These are phyloP conservation scores for Vultur gryphus DNA, from an alignment of 2,797 vertebrate genomes.

Conservation along the genomic window DNA sequence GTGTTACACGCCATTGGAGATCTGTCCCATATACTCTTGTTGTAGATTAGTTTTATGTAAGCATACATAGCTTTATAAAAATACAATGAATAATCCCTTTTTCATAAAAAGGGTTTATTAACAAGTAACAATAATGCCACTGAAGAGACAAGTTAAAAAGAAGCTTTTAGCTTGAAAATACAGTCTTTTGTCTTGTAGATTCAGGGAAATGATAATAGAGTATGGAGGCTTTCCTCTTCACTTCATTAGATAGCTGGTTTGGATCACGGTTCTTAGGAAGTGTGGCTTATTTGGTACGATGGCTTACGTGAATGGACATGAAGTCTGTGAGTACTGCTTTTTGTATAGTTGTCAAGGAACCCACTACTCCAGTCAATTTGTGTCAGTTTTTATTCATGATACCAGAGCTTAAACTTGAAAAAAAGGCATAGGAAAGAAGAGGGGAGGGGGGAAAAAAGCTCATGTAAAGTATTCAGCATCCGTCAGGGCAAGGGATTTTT, in stretches of 20 bases:
- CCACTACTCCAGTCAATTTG: background rate
- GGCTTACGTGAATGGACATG: background rate
- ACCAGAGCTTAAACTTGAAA: background rate
- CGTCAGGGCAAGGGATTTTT: background rate
- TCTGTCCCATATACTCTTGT: background rate
- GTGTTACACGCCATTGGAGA: background rate
- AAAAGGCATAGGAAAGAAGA: background rate
- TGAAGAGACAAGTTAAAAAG: background rate
- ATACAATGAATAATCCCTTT: background rate
- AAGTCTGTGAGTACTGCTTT: background rate
- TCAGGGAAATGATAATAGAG: background rate
- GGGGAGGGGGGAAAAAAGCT: background rate
- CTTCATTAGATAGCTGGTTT: background rate
- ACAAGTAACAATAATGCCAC: background rate
- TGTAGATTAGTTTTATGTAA: background rate
- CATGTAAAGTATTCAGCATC: background rate
- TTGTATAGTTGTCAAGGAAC: background rate
- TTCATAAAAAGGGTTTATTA: background rate
- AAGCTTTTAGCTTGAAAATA: background rate
- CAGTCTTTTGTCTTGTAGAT: background rate
- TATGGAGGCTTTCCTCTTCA: background rate
- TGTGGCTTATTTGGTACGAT: background rate
- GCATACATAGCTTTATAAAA: background rate
- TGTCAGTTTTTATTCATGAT: background rate
- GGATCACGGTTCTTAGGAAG: background rate